phyloP scores from a whole-genome alignment of 2,888 invertebrate genomes.

The Oscheius myriophilus region DNA sequence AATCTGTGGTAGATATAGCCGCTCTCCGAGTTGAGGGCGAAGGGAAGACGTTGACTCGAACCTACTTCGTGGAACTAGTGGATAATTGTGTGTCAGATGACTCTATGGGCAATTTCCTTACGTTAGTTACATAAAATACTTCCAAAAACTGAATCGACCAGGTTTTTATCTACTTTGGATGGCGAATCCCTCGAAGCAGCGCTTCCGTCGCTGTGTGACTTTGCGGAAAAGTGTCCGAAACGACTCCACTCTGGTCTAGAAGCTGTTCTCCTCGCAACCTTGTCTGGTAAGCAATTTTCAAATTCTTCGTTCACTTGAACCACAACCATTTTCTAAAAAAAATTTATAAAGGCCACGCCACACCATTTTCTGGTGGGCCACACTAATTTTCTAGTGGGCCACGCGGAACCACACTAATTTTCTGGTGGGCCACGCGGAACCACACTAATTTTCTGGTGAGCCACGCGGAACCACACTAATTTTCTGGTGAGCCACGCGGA shows the following conservation, averaged over 20 bases:
- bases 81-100: neutral
- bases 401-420: no score
- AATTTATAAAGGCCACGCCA: no score
- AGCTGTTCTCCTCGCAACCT: neutral
- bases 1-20: constrained; percentile 1
- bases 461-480: no score
- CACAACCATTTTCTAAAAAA: no score
- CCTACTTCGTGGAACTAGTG: constrained; percentile 10
- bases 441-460: no score
- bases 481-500: no score
- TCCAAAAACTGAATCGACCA: neutral
- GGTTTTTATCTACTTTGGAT: constrained; percentile 27
- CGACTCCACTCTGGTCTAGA: neutral
- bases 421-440: no score
- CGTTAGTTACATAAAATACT: neutral
- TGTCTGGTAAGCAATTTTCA: constrained; percentile 10
- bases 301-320: no score
- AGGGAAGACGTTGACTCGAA: neutral
- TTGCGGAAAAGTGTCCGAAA: constrained; percentile 31
- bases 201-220: constrained; percentile 40
- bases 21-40: constrained; percentile 1
- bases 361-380: no score
- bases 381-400: no score
- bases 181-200: constrained; percentile 29
- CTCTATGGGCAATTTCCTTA: constrained; percentile 1